A percentile compares a stretch with the other conserved stretches of the same genome.
Conservation (phyloP, 2,888 invertebrate genomes). For the Agriotes lineatus region DNA sequence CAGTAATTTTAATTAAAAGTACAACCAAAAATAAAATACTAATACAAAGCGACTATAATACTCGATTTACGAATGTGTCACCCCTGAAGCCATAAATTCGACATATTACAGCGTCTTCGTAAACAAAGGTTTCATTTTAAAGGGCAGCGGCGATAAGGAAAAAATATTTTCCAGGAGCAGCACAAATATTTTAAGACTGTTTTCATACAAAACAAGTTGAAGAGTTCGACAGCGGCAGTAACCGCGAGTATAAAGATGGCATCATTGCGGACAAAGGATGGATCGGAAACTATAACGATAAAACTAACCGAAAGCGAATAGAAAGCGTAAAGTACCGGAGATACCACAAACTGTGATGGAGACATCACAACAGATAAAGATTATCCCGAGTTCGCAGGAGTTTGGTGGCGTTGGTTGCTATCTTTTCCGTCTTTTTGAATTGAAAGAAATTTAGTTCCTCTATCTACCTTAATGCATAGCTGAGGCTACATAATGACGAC, state of each 20-base stretch:
- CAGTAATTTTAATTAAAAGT: no score
- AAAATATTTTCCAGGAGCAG: background rate
- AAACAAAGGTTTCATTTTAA: no score
- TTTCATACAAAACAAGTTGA: constrained; percentile 42
- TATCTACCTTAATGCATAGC: background rate
- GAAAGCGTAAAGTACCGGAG: constrained; percentile 58
- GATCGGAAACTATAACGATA: constrained; percentile 64
- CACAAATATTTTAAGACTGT: constrained; percentile 13
- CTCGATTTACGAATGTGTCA: no score
- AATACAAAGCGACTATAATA: no score
- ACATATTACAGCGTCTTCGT: no score
- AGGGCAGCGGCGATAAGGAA: background rate
- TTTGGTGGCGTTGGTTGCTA: constrained; percentile 25
- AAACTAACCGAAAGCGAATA: constrained; percentile 63
- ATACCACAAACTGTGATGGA: constrained; percentile 55
- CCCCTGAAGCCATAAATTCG: no score
- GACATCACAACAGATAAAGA: constrained; percentile 63
- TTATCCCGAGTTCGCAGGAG: constrained; percentile 50
- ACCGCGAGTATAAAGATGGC: constrained; percentile 48
- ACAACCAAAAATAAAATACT: no score
- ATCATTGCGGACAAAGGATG: constrained; percentile 58
- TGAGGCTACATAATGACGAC: background rate
- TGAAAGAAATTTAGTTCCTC: background rate
- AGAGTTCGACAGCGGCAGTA: constrained; percentile 38
- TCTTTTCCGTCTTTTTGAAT: constrained; percentile 8